These are phyloP conservation scores for Tenualosa ilisha DNA, from an alignment of 2,797 vertebrate genomes.

Conservation along the genomic window DNA sequence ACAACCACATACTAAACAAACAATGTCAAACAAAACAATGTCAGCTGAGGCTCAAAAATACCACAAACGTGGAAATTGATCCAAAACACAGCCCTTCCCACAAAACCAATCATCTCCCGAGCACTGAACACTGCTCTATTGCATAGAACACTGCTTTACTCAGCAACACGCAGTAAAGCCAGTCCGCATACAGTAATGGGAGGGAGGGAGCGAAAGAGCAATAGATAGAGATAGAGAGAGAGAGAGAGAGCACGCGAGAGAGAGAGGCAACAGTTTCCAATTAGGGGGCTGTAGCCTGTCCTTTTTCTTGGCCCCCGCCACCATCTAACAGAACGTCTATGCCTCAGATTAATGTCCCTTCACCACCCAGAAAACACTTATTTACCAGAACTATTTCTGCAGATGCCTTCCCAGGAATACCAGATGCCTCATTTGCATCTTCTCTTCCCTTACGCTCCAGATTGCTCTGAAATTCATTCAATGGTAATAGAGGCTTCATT, in stretches of 20 bases:
- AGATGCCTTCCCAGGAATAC: background rate
- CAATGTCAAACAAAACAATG: background rate
- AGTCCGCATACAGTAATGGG: background rate
- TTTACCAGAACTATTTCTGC: background rate
- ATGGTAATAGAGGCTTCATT: background rate
- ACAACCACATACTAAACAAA: too few species aligned
- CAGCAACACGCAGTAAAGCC: background rate
- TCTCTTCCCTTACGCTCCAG: background rate
- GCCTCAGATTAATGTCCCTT: background rate
- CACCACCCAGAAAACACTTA: slow-evolving; percentile 3
- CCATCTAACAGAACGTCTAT: background rate
- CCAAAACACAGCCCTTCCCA: background rate
- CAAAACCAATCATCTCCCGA: background rate
- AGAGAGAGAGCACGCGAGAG: background rate
- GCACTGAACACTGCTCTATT: too few species aligned
- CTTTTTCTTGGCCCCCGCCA: background rate
- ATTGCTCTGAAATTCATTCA: background rate
- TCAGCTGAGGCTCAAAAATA: background rate
- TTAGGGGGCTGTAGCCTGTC: background rate
- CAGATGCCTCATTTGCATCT: background rate
- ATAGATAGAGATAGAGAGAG: background rate
- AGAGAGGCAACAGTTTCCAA: background rate
- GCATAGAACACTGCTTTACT: background rate
- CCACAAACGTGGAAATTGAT: background rate
- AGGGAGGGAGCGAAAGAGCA: too few species aligned